A percentile compares a stretch with the other conserved stretches of the same genome.
These are phyloP conservation scores for Drosophila nr. perissopoda DNA, from an alignment of 2,888 invertebrate species.

Conservation along the genomic window DNA sequence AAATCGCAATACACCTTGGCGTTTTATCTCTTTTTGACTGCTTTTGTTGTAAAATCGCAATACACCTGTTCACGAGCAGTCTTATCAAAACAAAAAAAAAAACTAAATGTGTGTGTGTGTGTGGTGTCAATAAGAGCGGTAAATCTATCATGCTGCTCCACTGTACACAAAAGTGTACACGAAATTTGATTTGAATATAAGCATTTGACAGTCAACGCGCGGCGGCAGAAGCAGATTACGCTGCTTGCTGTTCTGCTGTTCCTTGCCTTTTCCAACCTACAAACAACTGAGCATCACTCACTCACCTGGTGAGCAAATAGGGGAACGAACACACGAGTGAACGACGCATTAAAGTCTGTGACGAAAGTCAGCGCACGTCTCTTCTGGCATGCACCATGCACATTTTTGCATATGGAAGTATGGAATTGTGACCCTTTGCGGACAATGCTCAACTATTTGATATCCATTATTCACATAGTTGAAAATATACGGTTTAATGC, in stretches of 20 bases:
- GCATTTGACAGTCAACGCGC: slow-evolving; percentile 64
- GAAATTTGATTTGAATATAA: slow-evolving; percentile 73
- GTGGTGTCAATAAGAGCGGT: slow-evolving; percentile 40
- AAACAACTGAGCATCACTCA: slow-evolving; percentile 72
- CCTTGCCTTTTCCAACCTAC: slow-evolving; percentile 65
- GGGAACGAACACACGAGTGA: slow-evolving; percentile 53
- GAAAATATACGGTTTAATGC: slow-evolving; percentile 1
- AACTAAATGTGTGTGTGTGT: slow-evolving; percentile 38
- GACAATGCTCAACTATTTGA: not conserved
- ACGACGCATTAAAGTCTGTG: slow-evolving; percentile 59
- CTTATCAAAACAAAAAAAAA: slow-evolving; percentile 50
- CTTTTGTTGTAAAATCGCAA: slow-evolving; percentile 38
- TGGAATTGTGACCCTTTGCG: not conserved
- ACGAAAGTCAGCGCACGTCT: slow-evolving; percentile 51
- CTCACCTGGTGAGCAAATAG: slow-evolving; percentile 75
- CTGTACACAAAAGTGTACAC: slow-evolving; percentile 53
- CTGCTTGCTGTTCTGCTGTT: slow-evolving; percentile 57
- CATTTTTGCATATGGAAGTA: not conserved
- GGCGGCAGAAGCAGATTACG: slow-evolving; percentile 54
- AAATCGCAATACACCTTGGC: slow-evolving; percentile 52
- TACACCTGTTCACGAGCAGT: slow-evolving; percentile 53
- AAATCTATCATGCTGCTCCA: slow-evolving; percentile 47
- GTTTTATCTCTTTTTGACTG: slow-evolving; percentile 11
- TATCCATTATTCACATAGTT: not conserved
- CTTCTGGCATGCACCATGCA: not conserved